phyloP scores from a whole-genome alignment of 2,113 vertebrate genomes.

The Bostrychus sinensis region DNA sequence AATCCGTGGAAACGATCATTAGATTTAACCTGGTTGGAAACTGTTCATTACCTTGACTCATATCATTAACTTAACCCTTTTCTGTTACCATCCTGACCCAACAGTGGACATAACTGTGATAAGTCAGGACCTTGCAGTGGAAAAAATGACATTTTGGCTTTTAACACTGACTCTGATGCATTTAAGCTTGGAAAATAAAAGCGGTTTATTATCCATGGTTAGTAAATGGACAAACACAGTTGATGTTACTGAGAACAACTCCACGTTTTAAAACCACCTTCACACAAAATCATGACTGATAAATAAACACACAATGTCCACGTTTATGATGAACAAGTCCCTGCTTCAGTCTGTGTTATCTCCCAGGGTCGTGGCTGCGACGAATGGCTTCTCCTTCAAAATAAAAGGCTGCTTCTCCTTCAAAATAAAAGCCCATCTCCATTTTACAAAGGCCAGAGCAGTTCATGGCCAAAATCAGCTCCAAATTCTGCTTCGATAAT shows the following conservation, averaged over 20 bases:
- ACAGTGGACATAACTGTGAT: too few species aligned
- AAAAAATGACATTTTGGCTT: too few species aligned
- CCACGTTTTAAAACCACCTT: neutral
- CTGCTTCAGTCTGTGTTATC: constrained; percentile 64
- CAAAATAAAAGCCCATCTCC: constrained; percentile 1
- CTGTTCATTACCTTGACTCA: too few species aligned
- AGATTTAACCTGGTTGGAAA: too few species aligned
- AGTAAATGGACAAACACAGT: neutral
- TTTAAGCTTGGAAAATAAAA: constrained; percentile 1
- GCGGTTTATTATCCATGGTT: neutral
- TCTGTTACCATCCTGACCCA: too few species aligned
- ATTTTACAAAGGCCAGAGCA: neutral
- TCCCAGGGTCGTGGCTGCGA: constrained; percentile 41
- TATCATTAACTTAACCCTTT: too few species aligned
- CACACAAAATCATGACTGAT: too few species aligned
- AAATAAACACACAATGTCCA: neutral
- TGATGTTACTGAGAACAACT: neutral
- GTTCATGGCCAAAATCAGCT: constrained; percentile 32
- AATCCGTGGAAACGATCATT: too few species aligned
- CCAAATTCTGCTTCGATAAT: too few species aligned
- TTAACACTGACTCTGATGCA: too few species aligned
- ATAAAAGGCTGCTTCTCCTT: constrained; percentile 7
- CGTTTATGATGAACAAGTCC: neutral
- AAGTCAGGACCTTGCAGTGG: too few species aligned
- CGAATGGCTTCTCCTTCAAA: constrained; percentile 35